These are phyloP conservation scores for Hemaris fuciformis DNA, from an alignment of 2,888 invertebrate species.

Conservation along the genomic window DNA sequence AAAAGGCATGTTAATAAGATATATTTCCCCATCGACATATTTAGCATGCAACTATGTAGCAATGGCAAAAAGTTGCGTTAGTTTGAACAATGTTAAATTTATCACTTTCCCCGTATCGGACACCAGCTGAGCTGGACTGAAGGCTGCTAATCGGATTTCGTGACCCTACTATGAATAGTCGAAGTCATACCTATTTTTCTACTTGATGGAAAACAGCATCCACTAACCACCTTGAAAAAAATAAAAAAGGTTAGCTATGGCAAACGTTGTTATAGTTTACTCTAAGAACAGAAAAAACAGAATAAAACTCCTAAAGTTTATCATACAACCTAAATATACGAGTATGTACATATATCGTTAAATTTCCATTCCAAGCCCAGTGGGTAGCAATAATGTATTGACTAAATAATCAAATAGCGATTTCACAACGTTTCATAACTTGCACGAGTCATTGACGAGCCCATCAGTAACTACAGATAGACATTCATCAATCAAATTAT, in stretches of 20 bases:
- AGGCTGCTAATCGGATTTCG: conserved; percentile 49
- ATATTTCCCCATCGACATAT: not conserved
- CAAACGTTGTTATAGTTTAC: too few relatives aligned
- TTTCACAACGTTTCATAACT: not conserved
- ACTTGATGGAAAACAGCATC: not conserved
- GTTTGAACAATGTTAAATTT: conserved; percentile 47
- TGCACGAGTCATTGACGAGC: not conserved
- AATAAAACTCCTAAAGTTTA: too few relatives aligned
- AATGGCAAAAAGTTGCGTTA: conserved; percentile 36
- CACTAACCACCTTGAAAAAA: too few relatives aligned
- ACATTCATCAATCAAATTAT: not conserved
- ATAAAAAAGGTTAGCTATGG: too few relatives aligned
- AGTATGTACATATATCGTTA: too few relatives aligned
- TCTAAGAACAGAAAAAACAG: too few relatives aligned
- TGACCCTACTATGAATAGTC: conserved; percentile 41
- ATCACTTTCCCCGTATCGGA: conserved; percentile 61
- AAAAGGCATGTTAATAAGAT: not conserved
- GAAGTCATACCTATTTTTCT: conserved; percentile 20
- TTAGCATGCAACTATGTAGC: conserved; percentile 24
- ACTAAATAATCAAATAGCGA: not conserved
- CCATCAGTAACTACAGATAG: not conserved
- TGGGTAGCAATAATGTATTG: not conserved
- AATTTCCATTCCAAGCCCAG: too few relatives aligned
- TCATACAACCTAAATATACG: too few relatives aligned
- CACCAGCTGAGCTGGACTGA: conserved; percentile 45